Evolutionary conservation across 2,888 invertebrate species (phyloP), one percentile per base, ranked within the genome.

Genomic region (Aproaerema taeniolella): DNA sequence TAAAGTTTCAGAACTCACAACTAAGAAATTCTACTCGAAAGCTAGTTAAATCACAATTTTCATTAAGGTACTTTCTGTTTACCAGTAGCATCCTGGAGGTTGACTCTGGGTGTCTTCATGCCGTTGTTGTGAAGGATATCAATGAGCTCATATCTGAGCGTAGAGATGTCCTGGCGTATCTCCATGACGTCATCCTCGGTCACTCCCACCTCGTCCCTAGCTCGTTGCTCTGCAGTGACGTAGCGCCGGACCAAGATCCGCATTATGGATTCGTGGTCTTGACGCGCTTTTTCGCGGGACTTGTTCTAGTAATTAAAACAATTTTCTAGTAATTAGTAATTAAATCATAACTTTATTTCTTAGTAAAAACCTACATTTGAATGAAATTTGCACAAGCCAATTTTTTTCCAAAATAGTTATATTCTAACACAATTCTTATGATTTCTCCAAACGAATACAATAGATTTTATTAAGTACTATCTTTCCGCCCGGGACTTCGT

Each of bases 181-280:
- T 99, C 99, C 91, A 97, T 97, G 49, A 99, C 95, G 74, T 99
- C 98, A 76, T 99, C 99, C 68, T 98, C 98, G 0, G 96, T 97
- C 14, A 98, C 95, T 6, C 96, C 95, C 45, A 92, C 94, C 39
- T 96, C 95, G 67, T 98, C 97, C 35, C 95, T 89, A 50, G 95
- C 95, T 31, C 94, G 83, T 71, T 96, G 96, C 68, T 95, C 95
- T 0, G 94, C 92, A 0, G 95, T 96, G 10, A 98, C 93, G 85
- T 97, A 98, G 25, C 98, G 90, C 38, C 96, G 91, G 14, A 98
- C 93, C 45, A 98, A 79, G 36, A 96, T 89, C 48, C 93, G 90
- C 93, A 98, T 96, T 4, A 98, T 94, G 20, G 90, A 90, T 76
- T 96, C 93, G 70, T 96, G 94, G 30, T 93, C 88, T 34, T 89